phyloP scores from a whole-genome alignment of 2,113 vertebrate species.

The Eulemur rufifrons region DNA sequence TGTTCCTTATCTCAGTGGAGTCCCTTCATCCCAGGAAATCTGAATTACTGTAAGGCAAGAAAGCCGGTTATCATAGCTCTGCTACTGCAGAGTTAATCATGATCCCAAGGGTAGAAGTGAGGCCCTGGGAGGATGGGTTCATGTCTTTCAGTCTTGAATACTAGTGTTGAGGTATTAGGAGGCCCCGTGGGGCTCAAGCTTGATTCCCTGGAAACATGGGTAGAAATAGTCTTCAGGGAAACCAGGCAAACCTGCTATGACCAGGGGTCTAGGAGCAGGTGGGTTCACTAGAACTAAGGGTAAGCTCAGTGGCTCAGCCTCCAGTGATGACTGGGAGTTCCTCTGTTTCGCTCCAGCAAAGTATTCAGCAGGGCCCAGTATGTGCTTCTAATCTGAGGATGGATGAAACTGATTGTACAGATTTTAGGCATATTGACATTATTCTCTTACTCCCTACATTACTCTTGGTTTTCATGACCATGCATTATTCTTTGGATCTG shows the following conservation, averaged over 20 bases:
- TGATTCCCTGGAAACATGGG: slow-evolving; percentile 35
- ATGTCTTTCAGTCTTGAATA: not conserved
- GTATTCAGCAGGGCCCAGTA: not conserved
- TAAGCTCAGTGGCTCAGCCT: not conserved
- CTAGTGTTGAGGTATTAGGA: not conserved
- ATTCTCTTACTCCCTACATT: not conserved
- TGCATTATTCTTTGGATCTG: not conserved
- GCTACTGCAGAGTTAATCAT: not conserved
- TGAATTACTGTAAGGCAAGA: not conserved
- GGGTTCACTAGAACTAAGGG: not conserved
- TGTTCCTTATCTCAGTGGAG: not conserved
- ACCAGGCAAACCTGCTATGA: not conserved
- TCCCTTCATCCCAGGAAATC: not conserved
- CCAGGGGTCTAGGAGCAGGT: not conserved
- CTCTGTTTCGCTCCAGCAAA: not conserved
- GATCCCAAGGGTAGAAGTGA: not conserved
- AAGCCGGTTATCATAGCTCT: not conserved
- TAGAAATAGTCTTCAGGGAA: not conserved
- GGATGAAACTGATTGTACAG: not conserved
- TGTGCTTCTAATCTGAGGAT: too few relatives aligned
- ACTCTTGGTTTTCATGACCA: not conserved
- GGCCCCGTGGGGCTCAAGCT: not conserved
- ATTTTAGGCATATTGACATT: too few relatives aligned
- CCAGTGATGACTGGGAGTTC: not conserved
- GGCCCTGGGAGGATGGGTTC: not conserved